These are phyloP conservation scores for Acanthurus tractus DNA, from an alignment of 2,797 vertebrate genomes.

Conservation along the genomic window DNA sequence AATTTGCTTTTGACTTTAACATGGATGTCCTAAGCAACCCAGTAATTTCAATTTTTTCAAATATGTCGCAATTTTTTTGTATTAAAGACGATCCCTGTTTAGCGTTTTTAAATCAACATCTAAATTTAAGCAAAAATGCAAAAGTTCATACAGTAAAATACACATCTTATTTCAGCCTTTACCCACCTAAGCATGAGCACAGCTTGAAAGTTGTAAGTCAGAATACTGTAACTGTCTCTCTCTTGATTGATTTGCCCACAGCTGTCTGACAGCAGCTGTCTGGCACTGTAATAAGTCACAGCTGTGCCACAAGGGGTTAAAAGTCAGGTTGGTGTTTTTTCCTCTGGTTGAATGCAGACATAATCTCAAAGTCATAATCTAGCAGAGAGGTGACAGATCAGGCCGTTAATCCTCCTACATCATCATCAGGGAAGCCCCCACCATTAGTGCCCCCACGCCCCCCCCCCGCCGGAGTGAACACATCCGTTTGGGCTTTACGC, in stretches of 20 bases:
- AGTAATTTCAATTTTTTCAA: too few species aligned
- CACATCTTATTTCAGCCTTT: too few species aligned
- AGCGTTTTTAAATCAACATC: too few species aligned
- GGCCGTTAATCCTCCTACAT: slow-evolving; percentile 56
- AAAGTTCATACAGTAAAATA: too few species aligned
- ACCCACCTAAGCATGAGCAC: too few species aligned
- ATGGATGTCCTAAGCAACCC: too few species aligned
- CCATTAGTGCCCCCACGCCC: not conserved
- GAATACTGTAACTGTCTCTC: not conserved
- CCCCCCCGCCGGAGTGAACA: slow-evolving; percentile 49
- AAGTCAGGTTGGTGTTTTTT: slow-evolving; percentile 2
- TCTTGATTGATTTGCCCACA: not conserved
- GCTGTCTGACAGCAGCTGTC: slow-evolving; percentile 17
- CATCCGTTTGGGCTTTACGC: slow-evolving; percentile 65
- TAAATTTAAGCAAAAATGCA: too few species aligned
- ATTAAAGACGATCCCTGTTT: too few species aligned
- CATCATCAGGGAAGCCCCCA: slow-evolving; percentile 65
- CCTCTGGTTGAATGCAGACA: slow-evolving; percentile 46
- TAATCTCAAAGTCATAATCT: slow-evolving; percentile 73
- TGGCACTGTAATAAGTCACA: slow-evolving; percentile 25
- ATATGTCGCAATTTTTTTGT: too few species aligned
- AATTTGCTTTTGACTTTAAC: too few species aligned
- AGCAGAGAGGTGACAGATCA: slow-evolving; percentile 59
- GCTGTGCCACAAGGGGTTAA: slow-evolving; percentile 29
- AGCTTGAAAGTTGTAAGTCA: too few species aligned